These are phyloP conservation scores for Lagocephalus sceleratus DNA, from an alignment of 2,797 vertebrate genomes.

Conservation along the genomic window DNA sequence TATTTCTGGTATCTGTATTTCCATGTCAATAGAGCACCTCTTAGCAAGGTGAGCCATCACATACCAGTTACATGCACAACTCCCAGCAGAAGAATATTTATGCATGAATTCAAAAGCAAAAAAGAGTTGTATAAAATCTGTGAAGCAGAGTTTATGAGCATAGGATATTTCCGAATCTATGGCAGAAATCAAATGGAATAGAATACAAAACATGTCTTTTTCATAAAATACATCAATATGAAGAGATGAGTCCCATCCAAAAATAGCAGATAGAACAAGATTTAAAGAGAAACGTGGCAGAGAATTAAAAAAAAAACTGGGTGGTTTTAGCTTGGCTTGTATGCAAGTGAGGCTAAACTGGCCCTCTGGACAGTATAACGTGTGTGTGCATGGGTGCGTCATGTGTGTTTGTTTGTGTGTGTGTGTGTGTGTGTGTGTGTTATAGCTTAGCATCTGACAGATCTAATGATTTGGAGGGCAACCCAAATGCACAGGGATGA, in stretches of 20 bases:
- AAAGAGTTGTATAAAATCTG: neutral
- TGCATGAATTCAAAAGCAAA: conserved; percentile 21
- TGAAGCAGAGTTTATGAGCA: no score
- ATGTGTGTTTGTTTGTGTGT: conserved; percentile 12
- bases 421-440: conserved; percentile 27
- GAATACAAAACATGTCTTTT: no score
- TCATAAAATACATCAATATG: no score
- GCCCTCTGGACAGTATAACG: conserved; percentile 15
- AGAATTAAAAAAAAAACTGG: conserved; percentile 31
- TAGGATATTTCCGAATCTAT: no score
- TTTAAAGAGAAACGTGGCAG: conserved; percentile 24
- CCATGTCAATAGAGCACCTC: conserved; percentile 53
- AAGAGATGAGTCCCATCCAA: no score
- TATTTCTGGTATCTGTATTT: conserved; percentile 41
- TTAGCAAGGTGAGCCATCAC: conserved; percentile 54
- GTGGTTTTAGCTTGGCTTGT: conserved; percentile 3
- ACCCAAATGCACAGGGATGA: conserved; percentile 64
- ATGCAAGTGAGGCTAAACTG: conserved; percentile 39
- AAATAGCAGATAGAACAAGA: conserved; percentile 20
- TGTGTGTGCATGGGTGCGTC: conserved; percentile 13
- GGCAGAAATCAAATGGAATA: no score
- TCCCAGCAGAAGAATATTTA: conserved; percentile 10
- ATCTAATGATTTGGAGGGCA: conserved; percentile 67
- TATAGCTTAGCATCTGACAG: conserved; percentile 25
- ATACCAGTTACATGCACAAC: conserved; percentile 43